Percentiles rank a stretch among this genome's conserved stretches.
These are phyloP conservation scores for Xenopus tropicalis DNA, from an alignment of 2,113 vertebrate genomes.

Conservation along the genomic window UCB_Xtro_10.0 CM004450.2:77454501-77455000, in stretches of 20 bases:
- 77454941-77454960: no score
- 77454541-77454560: background rate
- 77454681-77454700: background rate
- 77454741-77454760: no score
- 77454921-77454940: no score
- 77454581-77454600: background rate
- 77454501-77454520: conserved; percentile 7
- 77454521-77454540: conserved; percentile 7
- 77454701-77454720: background rate
- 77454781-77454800: no score
- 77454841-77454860: no score
- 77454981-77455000: no score
- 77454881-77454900: no score
- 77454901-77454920: no score
- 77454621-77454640: background rate
- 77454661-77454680: background rate
- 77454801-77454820: no score
- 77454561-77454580: conserved; percentile 1
- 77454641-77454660: background rate
- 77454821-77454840: background rate
- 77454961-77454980: no score
- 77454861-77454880: conserved; percentile 1
- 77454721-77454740: no score
- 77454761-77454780: no score
- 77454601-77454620: background rate